phyloP scores from a whole-genome alignment of 2,797 vertebrate species.

The Premnoplex brunnescens region DNA sequence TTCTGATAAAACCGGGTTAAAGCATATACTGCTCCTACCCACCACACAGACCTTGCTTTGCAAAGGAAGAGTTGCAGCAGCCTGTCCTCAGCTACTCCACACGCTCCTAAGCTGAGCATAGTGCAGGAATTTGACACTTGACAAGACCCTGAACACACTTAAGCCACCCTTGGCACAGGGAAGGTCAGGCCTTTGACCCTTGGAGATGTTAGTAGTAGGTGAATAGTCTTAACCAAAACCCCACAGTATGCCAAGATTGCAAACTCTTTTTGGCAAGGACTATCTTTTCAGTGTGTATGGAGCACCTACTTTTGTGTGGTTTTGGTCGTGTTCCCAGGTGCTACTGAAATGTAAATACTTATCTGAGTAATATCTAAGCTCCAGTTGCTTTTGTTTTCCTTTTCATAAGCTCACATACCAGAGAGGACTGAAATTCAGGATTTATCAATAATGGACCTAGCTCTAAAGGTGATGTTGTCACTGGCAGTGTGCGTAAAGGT shows the following conservation, averaged over 20 bases:
- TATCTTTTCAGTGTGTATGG: background rate
- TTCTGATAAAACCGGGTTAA: background rate
- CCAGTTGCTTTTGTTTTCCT: background rate
- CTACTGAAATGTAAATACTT: conserved; percentile 43
- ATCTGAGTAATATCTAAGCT: background rate
- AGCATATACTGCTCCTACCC: background rate
- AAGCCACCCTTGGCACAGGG: background rate
- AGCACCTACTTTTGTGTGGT: background rate
- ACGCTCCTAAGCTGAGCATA: background rate
- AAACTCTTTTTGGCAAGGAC: background rate
- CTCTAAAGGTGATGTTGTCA: background rate
- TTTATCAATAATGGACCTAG: background rate
- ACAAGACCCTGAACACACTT: background rate
- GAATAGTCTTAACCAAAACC: background rate
- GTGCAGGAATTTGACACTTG: background rate
- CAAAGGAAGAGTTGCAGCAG: background rate
- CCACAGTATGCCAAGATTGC: background rate
- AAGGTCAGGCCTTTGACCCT: background rate
- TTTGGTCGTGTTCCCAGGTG: background rate
- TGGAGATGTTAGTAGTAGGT: background rate
- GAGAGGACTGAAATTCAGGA: background rate
- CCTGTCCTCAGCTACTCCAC: background rate
- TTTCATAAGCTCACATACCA: background rate
- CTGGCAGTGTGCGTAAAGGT: background rate
- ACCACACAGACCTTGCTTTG: background rate